Base-by-base conservation (phyloP, 2,113 vertebrate species). In the Corydoras maculifer region DNA sequence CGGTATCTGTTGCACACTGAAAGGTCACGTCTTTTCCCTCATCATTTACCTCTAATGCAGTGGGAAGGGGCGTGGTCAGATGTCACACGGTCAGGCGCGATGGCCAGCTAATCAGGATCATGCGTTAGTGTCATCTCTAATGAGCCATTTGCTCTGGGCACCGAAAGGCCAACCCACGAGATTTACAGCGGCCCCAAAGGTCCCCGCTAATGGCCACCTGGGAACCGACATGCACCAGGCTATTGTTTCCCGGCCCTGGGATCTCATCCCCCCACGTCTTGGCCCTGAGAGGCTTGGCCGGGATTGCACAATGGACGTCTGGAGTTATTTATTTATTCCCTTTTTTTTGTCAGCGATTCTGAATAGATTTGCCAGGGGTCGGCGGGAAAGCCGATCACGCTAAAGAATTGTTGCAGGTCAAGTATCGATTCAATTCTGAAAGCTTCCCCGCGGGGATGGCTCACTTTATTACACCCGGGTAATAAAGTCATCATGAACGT, bases 111-210 rank as follows among this genome's bases (percentile, higher is more conserved):
- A 91, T 91, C 88, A 91, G 88, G 80, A 83, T 87, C 81, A 88
- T 89, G 84, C 85, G 88, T 89, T 88, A 86, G 83, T 88, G 88
- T 90, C 88, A 86, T 82, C 80, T 81, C 74, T 88, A 88, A 84
- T 86, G 89, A 91, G 86, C 88, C 84, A 84, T 84, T 82, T 86
- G 84, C 85, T 85, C 75, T 80, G 80, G 80, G 86, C 82, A 80
- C 82, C 85, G 86, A 89, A 91, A 90, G 87, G 86, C 87, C 88
- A 86, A 79, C 81, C 70, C 11, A 79, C 85, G 85, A 90, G 88
- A 86, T 81, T 73, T 86, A 82, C 82, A 82, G 76, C 78, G 75
- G 86, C 84, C 83, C 86, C 84, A 78, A 78, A 83, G 82, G 85
- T 85, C 84, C 79, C 74, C 65, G 77, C 79, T 86, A 89, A 87